Percentiles rank a stretch among this genome's conserved stretches.
phyloP scores from a whole-genome alignment of 2,888 invertebrate species.

The Lasioglossum figueresi region DNA sequence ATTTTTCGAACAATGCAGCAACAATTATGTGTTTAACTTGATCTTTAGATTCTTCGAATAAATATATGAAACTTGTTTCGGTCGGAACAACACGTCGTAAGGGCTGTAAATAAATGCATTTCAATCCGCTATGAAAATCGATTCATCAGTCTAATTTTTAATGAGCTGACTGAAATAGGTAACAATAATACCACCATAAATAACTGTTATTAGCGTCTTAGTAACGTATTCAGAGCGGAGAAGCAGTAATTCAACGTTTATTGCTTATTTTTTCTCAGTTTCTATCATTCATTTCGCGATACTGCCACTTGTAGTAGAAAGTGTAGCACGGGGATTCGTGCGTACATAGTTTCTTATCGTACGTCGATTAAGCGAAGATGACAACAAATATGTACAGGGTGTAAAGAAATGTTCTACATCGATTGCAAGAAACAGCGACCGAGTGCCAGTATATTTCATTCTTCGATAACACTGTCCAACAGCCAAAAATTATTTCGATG shows the following conservation, averaged over 20 bases:
- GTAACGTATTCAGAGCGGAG: background rate
- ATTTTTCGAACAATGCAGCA: background rate
- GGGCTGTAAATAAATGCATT: background rate
- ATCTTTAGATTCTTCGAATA: background rate
- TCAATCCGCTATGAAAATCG: background rate
- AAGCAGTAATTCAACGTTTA: slow-evolving; percentile 1
- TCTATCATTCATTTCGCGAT: slow-evolving; percentile 4
- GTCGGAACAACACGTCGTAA: background rate
- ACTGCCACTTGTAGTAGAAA: background rate
- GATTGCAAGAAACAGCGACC: no score
- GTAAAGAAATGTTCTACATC: no score
- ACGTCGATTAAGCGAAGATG: slow-evolving; percentile 19
- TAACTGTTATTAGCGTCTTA: background rate
- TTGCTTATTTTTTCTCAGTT: slow-evolving; percentile 6
- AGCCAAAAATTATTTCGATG: no score
- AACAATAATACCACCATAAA: slow-evolving; percentile 17
- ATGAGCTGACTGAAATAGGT: background rate
- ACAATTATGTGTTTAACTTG: background rate
- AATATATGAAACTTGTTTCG: background rate
- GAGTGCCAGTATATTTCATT: no score
- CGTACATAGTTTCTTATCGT: slow-evolving; percentile 26
- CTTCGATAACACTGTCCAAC: no score
- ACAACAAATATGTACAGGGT: slow-evolving; percentile 6
- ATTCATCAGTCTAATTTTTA: background rate
- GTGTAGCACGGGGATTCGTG: background rate